phyloP scores from a whole-genome alignment of 23 tunicate species.

The Diplosoma virens region DNA sequence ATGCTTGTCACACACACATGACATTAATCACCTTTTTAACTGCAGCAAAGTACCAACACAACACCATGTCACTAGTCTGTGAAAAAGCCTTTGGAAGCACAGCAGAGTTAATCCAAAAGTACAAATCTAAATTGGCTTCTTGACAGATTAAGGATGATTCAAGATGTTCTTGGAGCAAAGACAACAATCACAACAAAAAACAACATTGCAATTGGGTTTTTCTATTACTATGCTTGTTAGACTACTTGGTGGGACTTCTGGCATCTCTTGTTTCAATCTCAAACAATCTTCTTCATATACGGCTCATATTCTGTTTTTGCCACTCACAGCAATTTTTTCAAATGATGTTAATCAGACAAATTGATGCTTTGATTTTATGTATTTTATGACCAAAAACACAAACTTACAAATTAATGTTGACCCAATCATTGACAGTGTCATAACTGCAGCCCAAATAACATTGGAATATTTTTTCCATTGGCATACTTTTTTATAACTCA shows the following conservation, averaged over 20 bases:
- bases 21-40: too few relatives aligned
- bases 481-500: constrained; percentile 5
- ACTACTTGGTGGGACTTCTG: constrained; percentile 3
- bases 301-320: constrained; percentile 24
- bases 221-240: constrained; percentile 13
- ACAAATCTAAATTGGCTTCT: too few relatives aligned
- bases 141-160: too few relatives aligned
- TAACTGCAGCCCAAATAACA: not conserved
- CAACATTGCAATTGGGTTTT: not conserved
- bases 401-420: constrained; percentile 20
- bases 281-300: constrained; percentile 17
- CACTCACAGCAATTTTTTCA: constrained; percentile 10
- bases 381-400: not conserved
- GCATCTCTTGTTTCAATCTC: not conserved
- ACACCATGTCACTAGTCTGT: too few relatives aligned
- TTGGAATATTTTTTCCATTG: constrained; percentile 1
- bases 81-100: too few relatives aligned
- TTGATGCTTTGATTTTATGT: constrained; percentile 5
- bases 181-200: not conserved
- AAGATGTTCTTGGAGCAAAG: too few relatives aligned
- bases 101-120: too few relatives aligned
- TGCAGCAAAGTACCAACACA: too few relatives aligned
- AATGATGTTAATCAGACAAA: not conserved
- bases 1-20: too few relatives aligned
- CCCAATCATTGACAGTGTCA: not conserved